These are phyloP conservation scores for Gymnarchus niloticus DNA, from an alignment of 2,113 vertebrate genomes.

Conservation along the genomic window DNA sequence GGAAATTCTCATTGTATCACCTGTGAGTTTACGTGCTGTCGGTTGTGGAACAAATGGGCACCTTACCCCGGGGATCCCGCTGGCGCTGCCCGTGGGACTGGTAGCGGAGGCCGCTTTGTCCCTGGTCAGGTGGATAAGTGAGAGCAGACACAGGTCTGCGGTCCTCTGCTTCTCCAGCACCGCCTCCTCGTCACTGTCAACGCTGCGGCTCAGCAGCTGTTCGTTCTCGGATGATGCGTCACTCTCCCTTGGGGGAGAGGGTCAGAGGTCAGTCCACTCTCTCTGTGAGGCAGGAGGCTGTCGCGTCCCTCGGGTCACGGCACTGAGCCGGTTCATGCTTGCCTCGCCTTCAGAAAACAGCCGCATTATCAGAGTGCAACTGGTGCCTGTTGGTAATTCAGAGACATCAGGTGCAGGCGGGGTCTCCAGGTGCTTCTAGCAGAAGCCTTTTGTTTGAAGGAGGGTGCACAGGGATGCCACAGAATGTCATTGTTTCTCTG, in stretches of 20 bases:
- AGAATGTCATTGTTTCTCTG: slow-evolving; percentile 63
- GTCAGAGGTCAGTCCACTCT: not conserved
- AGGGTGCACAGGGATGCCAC: slow-evolving; percentile 42
- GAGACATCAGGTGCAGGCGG: not conserved
- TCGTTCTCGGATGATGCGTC: slow-evolving; percentile 97
- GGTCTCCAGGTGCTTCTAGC: not conserved
- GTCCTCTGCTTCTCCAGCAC: slow-evolving; percentile 81
- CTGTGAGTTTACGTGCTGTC: not conserved
- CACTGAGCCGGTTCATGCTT: not conserved
- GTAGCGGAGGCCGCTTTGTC: slow-evolving; percentile 64
- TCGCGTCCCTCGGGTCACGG: too few species aligned
- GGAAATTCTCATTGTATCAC: not conserved
- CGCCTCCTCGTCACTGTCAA: slow-evolving; percentile 93
- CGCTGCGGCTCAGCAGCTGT: slow-evolving; percentile 87
- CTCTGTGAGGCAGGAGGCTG: not conserved
- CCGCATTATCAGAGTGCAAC: too few species aligned
- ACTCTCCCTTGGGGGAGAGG: slow-evolving; percentile 72
- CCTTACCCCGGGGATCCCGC: slow-evolving; percentile 79
- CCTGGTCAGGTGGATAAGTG: slow-evolving; percentile 79
- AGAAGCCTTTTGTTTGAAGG: slow-evolving; percentile 52
- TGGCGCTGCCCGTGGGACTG: slow-evolving; percentile 53
- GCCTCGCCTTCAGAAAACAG: not conserved
- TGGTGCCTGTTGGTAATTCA: not conserved
- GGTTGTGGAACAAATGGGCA: too few species aligned
- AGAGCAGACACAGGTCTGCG: slow-evolving; percentile 83